phyloP scores from a whole-genome alignment of 2,113 vertebrate species.

The Ptychochromis oligacanthus region DNA sequence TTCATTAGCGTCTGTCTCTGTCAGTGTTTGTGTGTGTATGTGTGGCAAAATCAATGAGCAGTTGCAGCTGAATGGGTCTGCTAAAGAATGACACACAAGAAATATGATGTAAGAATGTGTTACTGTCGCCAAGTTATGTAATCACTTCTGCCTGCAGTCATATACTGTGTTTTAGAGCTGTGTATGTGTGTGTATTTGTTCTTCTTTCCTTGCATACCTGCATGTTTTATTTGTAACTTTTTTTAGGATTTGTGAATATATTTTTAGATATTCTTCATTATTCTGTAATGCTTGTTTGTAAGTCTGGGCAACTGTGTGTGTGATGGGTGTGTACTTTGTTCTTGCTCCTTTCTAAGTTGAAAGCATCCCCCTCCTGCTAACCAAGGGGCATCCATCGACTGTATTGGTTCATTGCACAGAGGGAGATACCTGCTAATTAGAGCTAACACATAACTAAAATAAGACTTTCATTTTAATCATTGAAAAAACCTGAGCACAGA shows the following conservation, averaged over 20 bases:
- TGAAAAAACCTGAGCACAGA: neutral
- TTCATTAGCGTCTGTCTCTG: neutral
- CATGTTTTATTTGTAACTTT: constrained; percentile 8
- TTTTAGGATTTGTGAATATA: neutral
- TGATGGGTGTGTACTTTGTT: neutral
- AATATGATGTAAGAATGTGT: constrained; percentile 70
- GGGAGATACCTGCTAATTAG: neutral
- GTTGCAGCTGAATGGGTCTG: constrained; percentile 38
- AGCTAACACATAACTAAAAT: neutral
- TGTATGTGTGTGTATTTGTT: neutral
- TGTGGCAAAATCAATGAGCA: constrained; percentile 38
- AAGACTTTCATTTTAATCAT: neutral
- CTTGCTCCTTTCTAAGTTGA: neutral
- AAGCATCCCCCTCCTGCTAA: neutral
- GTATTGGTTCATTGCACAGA: neutral
- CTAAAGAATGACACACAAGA: constrained; percentile 57
- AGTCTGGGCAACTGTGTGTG: neutral
- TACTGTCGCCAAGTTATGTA: constrained; percentile 56
- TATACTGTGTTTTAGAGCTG: constrained; percentile 36
- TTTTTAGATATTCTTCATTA: constrained; percentile 21
- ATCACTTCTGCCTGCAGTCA: constrained; percentile 51
- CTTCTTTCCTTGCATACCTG: neutral
- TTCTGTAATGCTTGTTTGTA: neutral
- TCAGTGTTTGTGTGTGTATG: constrained; percentile 18
- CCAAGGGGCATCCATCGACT: neutral